A percentile compares a stretch with the other conserved stretches of the same genome.
Evolutionary conservation across 1,140 invertebrate species (phyloP).

Genomic region (Hyphantria cunea): DNA sequence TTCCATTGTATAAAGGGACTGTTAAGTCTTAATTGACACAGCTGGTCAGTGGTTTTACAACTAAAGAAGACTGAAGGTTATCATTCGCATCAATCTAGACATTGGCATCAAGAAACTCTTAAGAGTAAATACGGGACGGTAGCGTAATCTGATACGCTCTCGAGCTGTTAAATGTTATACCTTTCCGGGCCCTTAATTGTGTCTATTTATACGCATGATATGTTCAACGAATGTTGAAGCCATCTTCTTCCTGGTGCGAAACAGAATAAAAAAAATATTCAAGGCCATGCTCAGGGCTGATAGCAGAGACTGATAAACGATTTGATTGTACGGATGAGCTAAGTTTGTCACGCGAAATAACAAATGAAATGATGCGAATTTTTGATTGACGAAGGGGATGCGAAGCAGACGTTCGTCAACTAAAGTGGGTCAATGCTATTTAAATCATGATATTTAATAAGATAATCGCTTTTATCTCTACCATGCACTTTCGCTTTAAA

Average conservation of each 20-base stretch:
- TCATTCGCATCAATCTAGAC: conserved; percentile 62
- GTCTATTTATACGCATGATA: conserved; percentile 34
- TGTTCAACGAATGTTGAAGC: conserved; percentile 32
- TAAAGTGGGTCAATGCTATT: conserved; percentile 13
- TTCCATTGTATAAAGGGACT: conserved; percentile 44
- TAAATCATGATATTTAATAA: not conserved
- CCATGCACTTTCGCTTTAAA: not conserved
- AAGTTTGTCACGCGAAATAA: conserved; percentile 18
- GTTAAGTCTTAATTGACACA: conserved; percentile 40
- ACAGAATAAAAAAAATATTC: conserved; percentile 4
- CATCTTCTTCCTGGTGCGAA: conserved; percentile 10
- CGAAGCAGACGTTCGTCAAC: conserved; percentile 15
- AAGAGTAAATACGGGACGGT: conserved; percentile 44
- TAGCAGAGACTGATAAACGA: conserved; percentile 13
- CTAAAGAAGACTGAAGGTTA: conserved; percentile 51
- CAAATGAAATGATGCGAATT: conserved; percentile 17
- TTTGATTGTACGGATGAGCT: conserved; percentile 9
- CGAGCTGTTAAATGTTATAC: conserved; percentile 39
- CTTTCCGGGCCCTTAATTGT: conserved; percentile 52
- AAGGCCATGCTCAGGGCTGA: conserved; percentile 6
- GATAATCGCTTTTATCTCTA: not conserved
- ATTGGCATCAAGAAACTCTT: conserved; percentile 72
- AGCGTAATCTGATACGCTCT: conserved; percentile 58
- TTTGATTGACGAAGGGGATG: conserved; percentile 6
- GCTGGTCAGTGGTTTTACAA: conserved; percentile 25